These are phyloP conservation scores for Tokudaia tokunoshimensis DNA, from an alignment of 2,797 vertebrate species.

Conservation along the genomic window DNA sequence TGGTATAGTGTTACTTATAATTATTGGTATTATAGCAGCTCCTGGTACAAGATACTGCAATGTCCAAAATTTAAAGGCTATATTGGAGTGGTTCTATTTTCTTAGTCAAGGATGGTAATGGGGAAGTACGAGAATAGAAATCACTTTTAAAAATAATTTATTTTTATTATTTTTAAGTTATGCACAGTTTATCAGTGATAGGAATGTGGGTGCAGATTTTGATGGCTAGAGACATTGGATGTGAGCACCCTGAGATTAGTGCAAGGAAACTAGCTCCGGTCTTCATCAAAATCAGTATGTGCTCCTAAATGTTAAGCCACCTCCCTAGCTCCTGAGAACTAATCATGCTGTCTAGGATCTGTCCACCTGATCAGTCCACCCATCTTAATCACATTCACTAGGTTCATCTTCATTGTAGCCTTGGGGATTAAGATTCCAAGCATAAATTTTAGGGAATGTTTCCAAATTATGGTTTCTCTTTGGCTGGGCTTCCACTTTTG, in stretches of 20 bases:
- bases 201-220: background rate
- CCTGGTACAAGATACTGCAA: background rate
- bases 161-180: background rate
- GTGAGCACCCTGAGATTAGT: background rate
- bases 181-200: background rate
- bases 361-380: too few species aligned
- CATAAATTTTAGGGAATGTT: too few species aligned
- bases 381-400: background rate
- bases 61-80: background rate
- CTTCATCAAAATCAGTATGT: background rate
- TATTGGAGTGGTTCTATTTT: background rate
- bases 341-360: background rate
- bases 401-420: background rate
- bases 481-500: background rate
- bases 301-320: background rate
- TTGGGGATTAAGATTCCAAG: background rate
- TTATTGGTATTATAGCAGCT: background rate
- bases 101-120: background rate
- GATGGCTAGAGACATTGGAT: background rate
- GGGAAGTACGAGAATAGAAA: fast-evolving
- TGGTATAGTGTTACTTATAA: background rate
- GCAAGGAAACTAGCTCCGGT: background rate
- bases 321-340: background rate
- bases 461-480: background rate
- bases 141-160: background rate